Percentiles rank a stretch among this genome's conserved stretches.
phyloP scores from a whole-genome alignment of 2,888 invertebrate genomes.

The Drosophila tanythrix region DNA sequence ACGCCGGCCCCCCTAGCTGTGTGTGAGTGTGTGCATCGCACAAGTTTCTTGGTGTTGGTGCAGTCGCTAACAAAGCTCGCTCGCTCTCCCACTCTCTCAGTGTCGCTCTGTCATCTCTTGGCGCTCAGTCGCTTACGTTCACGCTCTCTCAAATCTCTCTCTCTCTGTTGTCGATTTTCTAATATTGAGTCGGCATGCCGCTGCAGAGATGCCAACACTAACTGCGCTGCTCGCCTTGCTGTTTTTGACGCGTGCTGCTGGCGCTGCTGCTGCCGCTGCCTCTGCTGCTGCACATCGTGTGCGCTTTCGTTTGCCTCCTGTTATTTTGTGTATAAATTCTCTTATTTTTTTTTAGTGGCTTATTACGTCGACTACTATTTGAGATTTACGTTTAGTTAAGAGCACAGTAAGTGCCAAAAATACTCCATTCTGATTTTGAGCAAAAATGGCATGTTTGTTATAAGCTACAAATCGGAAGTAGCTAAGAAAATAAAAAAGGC shows the following conservation, averaged over 20 bases:
- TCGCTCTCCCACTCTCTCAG: constrained; percentile 18
- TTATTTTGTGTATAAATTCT: constrained; percentile 35
- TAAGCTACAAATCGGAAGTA: not conserved
- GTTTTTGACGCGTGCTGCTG: constrained; percentile 49
- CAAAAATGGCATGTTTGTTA: not conserved
- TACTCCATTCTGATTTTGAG: constrained; percentile 13
- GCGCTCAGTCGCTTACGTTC: constrained; percentile 19
- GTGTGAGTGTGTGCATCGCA: constrained; percentile 33
- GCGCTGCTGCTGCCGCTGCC: constrained; percentile 24
- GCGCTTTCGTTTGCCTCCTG: constrained; percentile 37
- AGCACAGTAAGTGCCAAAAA: constrained; percentile 8
- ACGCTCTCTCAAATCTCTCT: constrained; percentile 6
- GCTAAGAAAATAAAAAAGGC: not conserved
- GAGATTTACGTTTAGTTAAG: constrained; percentile 23
- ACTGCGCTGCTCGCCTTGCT: constrained; percentile 40
- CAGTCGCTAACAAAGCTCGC: constrained; percentile 61
- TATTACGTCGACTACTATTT: constrained; percentile 41
- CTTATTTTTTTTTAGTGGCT: constrained; percentile 25
- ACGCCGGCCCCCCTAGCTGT: constrained; percentile 42
- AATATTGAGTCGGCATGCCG: constrained; percentile 52
- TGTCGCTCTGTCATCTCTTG: constrained; percentile 5
- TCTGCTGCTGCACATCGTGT: constrained; percentile 48
- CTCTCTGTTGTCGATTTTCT: constrained; percentile 61
- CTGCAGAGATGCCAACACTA: constrained; percentile 31
- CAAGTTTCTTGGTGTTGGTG: constrained; percentile 63